Evolutionary conservation across 2,797 vertebrate species (phyloP).

Genomic region (Malacoctenus gilli): DNA sequence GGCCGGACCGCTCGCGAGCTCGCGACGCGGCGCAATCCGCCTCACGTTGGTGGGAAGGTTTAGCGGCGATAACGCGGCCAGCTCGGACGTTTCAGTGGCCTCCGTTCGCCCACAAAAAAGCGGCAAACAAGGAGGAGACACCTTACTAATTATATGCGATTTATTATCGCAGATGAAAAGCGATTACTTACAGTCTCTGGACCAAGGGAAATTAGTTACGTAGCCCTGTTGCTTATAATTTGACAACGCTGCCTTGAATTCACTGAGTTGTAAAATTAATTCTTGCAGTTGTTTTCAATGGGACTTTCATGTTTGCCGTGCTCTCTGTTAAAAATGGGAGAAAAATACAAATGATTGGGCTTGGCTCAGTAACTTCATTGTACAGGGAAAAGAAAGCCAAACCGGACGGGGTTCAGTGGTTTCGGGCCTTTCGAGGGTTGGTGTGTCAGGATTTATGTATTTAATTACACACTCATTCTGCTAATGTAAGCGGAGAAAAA

Average conservation of each 20-base stretch:
- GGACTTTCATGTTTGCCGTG: conserved; percentile 79
- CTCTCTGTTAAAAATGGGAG: conserved; percentile 78
- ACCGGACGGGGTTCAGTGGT: conserved; percentile 76
- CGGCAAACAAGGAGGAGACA: conserved; percentile 64
- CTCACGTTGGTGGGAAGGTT: conserved; percentile 62
- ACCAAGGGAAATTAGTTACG: conserved; percentile 79
- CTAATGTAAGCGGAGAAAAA: conserved; percentile 78
- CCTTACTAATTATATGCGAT: conserved; percentile 74
- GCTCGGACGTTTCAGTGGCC: conserved; percentile 45
- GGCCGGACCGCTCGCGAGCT: conserved; percentile 57
- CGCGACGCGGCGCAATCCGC: too few species aligned
- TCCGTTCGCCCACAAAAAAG: conserved; percentile 56
- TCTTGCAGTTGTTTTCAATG: conserved; percentile 79
- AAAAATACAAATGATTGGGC: conserved; percentile 82
- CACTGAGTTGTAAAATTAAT: conserved; percentile 84
- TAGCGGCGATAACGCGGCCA: conserved; percentile 52
- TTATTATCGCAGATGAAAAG: conserved; percentile 78
- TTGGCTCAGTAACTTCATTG: conserved; percentile 82
- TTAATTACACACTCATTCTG: conserved; percentile 81
- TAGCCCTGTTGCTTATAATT: conserved; percentile 81
- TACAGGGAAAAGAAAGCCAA: conserved; percentile 71
- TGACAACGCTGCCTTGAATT: conserved; percentile 80
- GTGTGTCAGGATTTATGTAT: conserved; percentile 81
- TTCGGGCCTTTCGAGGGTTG: conserved; percentile 79
- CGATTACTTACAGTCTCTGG: conserved; percentile 75